Evolutionary conservation across 2,888 invertebrate species (phyloP), one percentile per base, ranked within the genome.

Genomic region (Diabrotica balteata): DNA sequence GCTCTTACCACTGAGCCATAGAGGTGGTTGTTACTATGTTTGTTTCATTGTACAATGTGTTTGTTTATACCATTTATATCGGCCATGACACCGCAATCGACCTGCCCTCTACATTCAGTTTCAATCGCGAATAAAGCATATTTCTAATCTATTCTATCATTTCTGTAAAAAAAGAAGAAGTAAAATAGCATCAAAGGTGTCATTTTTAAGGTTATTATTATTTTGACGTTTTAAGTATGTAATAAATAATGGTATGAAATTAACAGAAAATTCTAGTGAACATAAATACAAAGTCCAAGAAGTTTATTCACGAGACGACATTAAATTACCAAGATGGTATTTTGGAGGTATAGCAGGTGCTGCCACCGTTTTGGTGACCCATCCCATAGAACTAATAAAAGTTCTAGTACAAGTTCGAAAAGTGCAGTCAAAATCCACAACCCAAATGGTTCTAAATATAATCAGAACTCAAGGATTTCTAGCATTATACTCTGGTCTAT

Each of bases 401-500:
- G 59, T 63, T 42, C 55, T 55, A 11, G n/a, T 50, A 43, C 63
- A 63, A 57, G 98, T 98, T 1, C 97, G 98, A 82, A 95, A 95
- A 82, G 91, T 92, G 79, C 93, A 91, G 71, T 93, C 93, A 81
- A 80, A 93, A 62, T 91, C 93, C 1, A 87, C 95, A 73, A 77
- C 90, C 4, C 86, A 88, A 76, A 86, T 96, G 75, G 92, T 94
- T 22, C 85, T 88, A n/a, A 90, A 90, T 58, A 93, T 99, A 71
- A 85, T 97, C 45, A 90, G 88, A 82, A 90, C 90, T 76, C 93
- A 98, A 87, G 98, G 91, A 44, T 79, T 95, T 53, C 80, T 91
- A 57, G 96, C 96, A 10, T 87, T 98, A 2, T 99, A 98, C 83
- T 97, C 93, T 87, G 98, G 98, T 59, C 89, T 99, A 58, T 95